These are phyloP conservation scores for Blennius ocellaris DNA, from an alignment of 2,113 vertebrate genomes.

Conservation along the genomic window DNA sequence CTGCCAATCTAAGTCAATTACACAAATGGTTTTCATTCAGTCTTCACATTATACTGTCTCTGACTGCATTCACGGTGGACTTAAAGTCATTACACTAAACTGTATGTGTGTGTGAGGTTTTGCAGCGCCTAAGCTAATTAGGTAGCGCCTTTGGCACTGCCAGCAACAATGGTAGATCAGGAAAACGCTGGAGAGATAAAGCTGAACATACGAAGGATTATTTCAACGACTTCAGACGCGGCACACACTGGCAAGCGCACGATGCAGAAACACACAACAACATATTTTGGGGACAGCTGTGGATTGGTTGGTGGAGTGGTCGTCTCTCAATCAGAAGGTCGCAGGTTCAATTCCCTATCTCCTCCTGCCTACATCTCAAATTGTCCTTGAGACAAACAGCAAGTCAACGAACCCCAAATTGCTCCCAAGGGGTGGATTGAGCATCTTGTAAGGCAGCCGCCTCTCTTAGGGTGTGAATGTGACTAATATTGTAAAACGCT, in stretches of 20 bases:
- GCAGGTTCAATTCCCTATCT: too few relatives aligned
- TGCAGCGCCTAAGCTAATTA: slow-evolving; percentile 69
- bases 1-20: slow-evolving; percentile 68
- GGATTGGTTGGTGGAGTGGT: too few relatives aligned
- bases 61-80: slow-evolving; percentile 56
- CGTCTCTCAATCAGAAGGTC: too few relatives aligned
- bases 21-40: slow-evolving; percentile 67
- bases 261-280: not conserved
- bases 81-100: slow-evolving; percentile 69
- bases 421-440: too few relatives aligned
- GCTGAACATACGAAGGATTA: slow-evolving; percentile 51
- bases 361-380: too few relatives aligned
- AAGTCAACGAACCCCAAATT: too few relatives aligned
- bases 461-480: too few relatives aligned
- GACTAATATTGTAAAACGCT: too few relatives aligned
- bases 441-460: too few relatives aligned
- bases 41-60: slow-evolving; percentile 55
- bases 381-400: too few relatives aligned
- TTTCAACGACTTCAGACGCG: slow-evolving; percentile 50
- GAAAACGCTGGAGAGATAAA: slow-evolving; percentile 65
- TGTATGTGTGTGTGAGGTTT: slow-evolving; percentile 26
- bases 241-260: slow-evolving; percentile 6
- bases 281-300: too few relatives aligned
- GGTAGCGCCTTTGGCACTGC: slow-evolving; percentile 46
- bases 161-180: slow-evolving; percentile 55